Percentiles rank a stretch among this genome's conserved stretches.
These are phyloP conservation scores for Luscinia luscinia DNA, from an alignment of 2,797 vertebrate species.

Conservation along the genomic window DNA sequence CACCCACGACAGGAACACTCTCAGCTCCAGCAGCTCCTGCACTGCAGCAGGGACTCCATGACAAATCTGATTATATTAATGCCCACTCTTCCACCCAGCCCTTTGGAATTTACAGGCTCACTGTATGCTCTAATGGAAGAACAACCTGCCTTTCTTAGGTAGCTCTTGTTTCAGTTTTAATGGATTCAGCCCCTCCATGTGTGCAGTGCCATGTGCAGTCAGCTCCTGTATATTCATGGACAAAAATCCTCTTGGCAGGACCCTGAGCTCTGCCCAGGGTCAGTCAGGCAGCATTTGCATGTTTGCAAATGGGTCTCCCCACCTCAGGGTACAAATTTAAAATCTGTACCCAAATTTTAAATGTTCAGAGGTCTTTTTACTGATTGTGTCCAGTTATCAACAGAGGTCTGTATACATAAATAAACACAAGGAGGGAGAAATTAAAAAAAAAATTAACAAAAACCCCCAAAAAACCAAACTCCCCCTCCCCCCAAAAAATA, in stretches of 20 bases:
- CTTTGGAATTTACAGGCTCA: conserved; percentile 22
- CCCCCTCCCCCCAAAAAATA: not conserved
- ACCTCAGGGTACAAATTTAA: not conserved
- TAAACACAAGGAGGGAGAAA: rapidly evolving
- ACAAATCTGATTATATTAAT: conserved; percentile 14
- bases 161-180: conserved; percentile 21
- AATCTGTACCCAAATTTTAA: not conserved
- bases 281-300: not conserved
- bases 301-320: not conserved
- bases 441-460: not conserved
- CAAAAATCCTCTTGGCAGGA: not conserved
- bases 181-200: not conserved
- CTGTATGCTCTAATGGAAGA: conserved; percentile 2
- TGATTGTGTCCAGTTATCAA: not conserved
- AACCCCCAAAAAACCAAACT: not conserved
- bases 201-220: not conserved
- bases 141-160: not conserved
- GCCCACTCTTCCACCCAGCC: not conserved
- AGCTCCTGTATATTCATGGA: conserved; percentile 14
- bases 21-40: conserved; percentile 6
- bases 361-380: not conserved
- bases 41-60: not conserved
- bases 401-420: not conserved
- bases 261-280: not conserved
- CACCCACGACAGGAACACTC: not conserved